Percentiles rank a stretch among this genome's conserved stretches.
phyloP scores from a whole-genome alignment of 2,888 invertebrate genomes.

The Drosophila tripunctata region DNA sequence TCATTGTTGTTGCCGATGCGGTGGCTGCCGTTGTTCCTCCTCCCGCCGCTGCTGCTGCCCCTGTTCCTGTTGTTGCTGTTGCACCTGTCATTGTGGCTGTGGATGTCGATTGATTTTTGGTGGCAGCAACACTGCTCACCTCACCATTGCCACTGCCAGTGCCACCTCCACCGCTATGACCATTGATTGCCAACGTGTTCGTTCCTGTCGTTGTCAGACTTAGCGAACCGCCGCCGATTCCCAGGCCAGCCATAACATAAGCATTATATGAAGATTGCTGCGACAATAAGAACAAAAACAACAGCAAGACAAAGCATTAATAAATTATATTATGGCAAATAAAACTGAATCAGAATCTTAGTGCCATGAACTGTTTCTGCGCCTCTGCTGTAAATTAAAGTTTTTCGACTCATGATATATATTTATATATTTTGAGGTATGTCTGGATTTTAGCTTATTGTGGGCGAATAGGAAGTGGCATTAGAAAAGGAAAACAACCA shows the following conservation, averaged over 20 bases:
- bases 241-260: slow-evolving; percentile 79
- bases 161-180: slow-evolving; percentile 35
- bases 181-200: slow-evolving; percentile 27
- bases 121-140: not conserved
- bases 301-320: not conserved
- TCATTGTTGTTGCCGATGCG: slow-evolving; percentile 25
- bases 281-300: not conserved
- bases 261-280: slow-evolving; percentile 81
- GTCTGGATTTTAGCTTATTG: too few relatives aligned
- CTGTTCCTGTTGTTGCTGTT: not conserved
- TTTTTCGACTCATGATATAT: too few relatives aligned
- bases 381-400: too few relatives aligned
- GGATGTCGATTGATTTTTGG: slow-evolving; percentile 6
- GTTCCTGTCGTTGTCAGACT: slow-evolving; percentile 50
- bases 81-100: slow-evolving; percentile 4
- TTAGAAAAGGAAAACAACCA: too few relatives aligned
- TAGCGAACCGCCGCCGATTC: slow-evolving; percentile 76
- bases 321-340: not conserved
- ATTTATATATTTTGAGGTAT: too few relatives aligned
- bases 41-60: slow-evolving; percentile 1
- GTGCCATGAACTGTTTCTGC: too few relatives aligned
- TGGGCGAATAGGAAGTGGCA: too few relatives aligned
- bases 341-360: too few relatives aligned
- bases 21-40: slow-evolving; percentile 12
- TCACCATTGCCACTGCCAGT: slow-evolving; percentile 38